Base-by-base conservation (phyloP, 2,888 invertebrate genomes). In the Hipparchia sbordonii region DNA sequence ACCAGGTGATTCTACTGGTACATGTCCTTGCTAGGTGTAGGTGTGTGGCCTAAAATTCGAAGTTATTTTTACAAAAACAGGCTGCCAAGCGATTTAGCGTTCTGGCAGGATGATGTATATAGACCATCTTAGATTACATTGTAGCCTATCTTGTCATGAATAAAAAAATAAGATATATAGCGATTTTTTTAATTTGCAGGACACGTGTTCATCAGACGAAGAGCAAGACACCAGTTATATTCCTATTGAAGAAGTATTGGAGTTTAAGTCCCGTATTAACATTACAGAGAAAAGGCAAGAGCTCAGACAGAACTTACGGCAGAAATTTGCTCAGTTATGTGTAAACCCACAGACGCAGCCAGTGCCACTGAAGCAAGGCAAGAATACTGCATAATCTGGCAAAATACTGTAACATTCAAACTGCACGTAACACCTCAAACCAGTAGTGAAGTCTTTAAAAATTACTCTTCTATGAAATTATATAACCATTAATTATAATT, bases 241-340 rank as follows among this genome's bases (percentile, higher is more conserved):
- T 94, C 97, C 98, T 79, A 96, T 96, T 81, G 98, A 98, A 90
- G 98, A 98, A 88, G 96, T 98, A 79, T 94, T 96, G 91, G 97
- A 97, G 91, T 98, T 98, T 89, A 96, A 97, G 93, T 96, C 96
- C 79, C 96, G 97, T 85, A 95, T 95, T 85, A 96, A 96, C 87
- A 96, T 97, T 82, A 95, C 96, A 76, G 96, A 97, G 84, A 96
- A 97, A 91, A 96, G 98, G 79, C 96, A 96, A 84, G 96, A 97
- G 89, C 92, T 98, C 82, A 95, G 98, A 71, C 96, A 97, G 88
- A 97, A 96, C 73, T 93, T 98, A 75, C 96, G 96, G 84, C 96
- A 96, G 86, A 96, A 97, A 87, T 98, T 98, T 86, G 97, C 96
- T 78, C 96, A 97, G 88, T 92, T 97, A 82, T 97, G 97, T 89